A percentile compares a stretch with the other conserved stretches of the same genome.
phyloP scores from a whole-genome alignment of 2,113 vertebrate genomes.

The Pseudorhombus dupliciocellatus region DNA sequence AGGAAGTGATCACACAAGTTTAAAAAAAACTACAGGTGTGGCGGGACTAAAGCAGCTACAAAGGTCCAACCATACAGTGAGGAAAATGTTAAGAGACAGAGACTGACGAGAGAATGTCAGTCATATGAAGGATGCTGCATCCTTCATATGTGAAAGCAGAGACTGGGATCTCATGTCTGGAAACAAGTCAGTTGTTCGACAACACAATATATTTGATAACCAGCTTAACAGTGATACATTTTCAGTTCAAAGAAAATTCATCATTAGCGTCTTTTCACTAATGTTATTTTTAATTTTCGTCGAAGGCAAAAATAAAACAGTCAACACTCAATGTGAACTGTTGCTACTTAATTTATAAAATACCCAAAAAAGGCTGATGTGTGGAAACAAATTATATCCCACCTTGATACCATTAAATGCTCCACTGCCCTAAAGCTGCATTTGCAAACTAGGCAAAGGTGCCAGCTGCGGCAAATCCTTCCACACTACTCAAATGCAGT shows the following conservation, averaged over 20 bases:
- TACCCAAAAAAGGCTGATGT: slow-evolving; percentile 2
- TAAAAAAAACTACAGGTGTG: too few species aligned
- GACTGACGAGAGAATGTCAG: too few species aligned
- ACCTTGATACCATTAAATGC: slow-evolving; percentile 32
- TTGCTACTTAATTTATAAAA: neutral
- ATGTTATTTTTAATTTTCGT: neutral
- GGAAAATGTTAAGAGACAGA: neutral
- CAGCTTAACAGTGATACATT: too few species aligned
- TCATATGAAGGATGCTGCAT: too few species aligned
- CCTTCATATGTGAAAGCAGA: too few species aligned
- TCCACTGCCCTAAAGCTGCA: slow-evolving; percentile 33
- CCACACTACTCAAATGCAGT: slow-evolving; percentile 4
- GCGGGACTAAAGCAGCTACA: neutral
- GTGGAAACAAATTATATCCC: slow-evolving; percentile 12
- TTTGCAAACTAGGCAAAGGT: slow-evolving; percentile 21
- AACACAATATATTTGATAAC: too few species aligned
- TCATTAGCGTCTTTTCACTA: neutral
- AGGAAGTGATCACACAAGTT: neutral
- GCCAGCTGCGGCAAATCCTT: slow-evolving; percentile 33
- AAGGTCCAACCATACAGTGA: neutral
- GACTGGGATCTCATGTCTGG: too few species aligned
- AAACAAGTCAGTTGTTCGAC: too few species aligned
- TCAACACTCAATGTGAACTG: neutral
- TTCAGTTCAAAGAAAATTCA: neutral
- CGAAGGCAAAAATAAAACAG: neutral